Evolutionary conservation across 2,888 invertebrate genomes (phyloP).

Genomic region (Julus scanicus): DNA sequence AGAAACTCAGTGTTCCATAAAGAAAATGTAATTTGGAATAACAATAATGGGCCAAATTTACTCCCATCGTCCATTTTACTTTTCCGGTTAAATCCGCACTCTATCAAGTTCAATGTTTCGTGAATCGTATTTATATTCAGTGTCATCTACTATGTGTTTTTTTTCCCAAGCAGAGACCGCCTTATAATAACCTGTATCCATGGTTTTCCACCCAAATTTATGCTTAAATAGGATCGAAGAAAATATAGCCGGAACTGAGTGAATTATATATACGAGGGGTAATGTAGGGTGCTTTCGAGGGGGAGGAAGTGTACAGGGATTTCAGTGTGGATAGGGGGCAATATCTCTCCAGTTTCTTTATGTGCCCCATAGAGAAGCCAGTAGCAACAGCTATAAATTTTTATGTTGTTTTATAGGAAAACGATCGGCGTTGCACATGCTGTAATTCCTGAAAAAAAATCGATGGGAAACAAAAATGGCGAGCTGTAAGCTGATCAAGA

Average conservation of each 20-base stretch:
- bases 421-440: constrained; percentile 48
- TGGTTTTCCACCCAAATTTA: constrained; percentile 32
- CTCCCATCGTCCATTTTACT: constrained; percentile 39
- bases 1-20: constrained; percentile 13
- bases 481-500: neutral
- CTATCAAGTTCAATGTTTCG: constrained; percentile 51
- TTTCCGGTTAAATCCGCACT: constrained; percentile 16
- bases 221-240: constrained; percentile 15
- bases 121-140: constrained; percentile 50
- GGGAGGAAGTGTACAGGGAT: neutral
- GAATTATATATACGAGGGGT: constrained; percentile 9
- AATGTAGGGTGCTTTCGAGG: constrained; percentile 18
- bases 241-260: constrained; percentile 42
- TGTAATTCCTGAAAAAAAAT: constrained; percentile 34
- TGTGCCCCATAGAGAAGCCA: constrained; percentile 49
- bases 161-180: neutral
- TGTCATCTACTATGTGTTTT: constrained; percentile 32
- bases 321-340: constrained; percentile 41
- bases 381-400: constrained; percentile 53
- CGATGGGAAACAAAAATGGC: constrained; percentile 31
- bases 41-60: constrained; percentile 36
- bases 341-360: constrained; percentile 49
- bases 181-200: neutral
- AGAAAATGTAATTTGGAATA: constrained; percentile 38
- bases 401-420: constrained; percentile 53